These are phyloP conservation scores for Cecidostiba fungosa DNA, from an alignment of 2,888 invertebrate species.

Conservation along the genomic window DNA sequence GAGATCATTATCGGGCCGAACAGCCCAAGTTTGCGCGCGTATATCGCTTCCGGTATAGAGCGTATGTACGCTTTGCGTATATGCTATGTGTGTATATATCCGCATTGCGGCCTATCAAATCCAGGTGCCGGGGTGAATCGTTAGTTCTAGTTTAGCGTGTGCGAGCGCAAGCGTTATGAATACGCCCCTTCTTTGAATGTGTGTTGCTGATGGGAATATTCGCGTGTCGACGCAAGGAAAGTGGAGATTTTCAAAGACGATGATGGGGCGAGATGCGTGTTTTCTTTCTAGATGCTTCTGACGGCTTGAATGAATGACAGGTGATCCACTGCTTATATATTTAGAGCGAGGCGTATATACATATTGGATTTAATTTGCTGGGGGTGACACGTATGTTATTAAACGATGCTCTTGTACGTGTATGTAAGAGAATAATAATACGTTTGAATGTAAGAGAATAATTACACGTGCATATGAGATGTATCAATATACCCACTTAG, in stretches of 20 bases:
- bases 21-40: slow-evolving; percentile 45
- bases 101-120: slow-evolving; percentile 56
- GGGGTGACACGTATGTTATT: background rate
- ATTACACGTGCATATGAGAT: no score
- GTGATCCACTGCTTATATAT: background rate
- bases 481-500: no score
- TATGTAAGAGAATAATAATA: no score
- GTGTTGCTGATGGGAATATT: background rate
- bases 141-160: slow-evolving; percentile 36
- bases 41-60: background rate
- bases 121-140: slow-evolving; percentile 9
- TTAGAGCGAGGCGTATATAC: background rate
- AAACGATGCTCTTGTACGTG: background rate
- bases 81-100: slow-evolving; percentile 10
- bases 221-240: background rate
- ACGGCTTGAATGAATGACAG: background rate
- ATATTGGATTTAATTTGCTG: background rate
- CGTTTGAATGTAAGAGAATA: no score
- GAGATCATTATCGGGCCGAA: slow-evolving; percentile 57
- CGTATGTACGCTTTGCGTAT: background rate
- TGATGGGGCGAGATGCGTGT: background rate
- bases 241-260: background rate
- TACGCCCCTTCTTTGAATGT: background rate
- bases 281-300: background rate
- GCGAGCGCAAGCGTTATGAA: background rate